Conservation (phyloP, 2,888 invertebrate genomes). For the Phortica okadai region DNA sequence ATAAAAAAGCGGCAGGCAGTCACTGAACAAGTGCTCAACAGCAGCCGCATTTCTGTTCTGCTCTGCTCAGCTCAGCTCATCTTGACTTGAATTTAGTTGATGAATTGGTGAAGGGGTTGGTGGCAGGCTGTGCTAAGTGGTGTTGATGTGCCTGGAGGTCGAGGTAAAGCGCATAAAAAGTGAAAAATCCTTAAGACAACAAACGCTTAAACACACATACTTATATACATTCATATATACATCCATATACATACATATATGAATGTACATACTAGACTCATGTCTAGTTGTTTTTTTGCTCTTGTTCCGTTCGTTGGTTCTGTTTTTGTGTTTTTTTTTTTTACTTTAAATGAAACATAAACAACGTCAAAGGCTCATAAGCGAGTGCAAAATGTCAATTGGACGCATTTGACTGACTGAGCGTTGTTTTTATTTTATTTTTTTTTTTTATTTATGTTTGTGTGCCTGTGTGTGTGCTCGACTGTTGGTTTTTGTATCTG, state of each 20-base stretch:
- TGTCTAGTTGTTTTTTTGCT: not conserved
- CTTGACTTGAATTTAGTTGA: not conserved
- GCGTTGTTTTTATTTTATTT: slow-evolving; percentile 48
- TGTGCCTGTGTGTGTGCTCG: slow-evolving; percentile 13
- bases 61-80: not conserved
- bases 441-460: slow-evolving; percentile 29
- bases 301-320: not conserved
- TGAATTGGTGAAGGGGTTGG: not conserved
- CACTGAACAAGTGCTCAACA: not conserved
- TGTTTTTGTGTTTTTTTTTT: slow-evolving; percentile 45
- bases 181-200: slow-evolving; percentile 37
- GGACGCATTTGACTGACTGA: slow-evolving; percentile 33
- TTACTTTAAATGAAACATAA: slow-evolving; percentile 58
- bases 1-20: not conserved
- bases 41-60: not conserved
- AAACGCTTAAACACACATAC: slow-evolving; percentile 41
- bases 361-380: slow-evolving; percentile 43
- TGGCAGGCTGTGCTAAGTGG: not conserved
- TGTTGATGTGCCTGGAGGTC: slow-evolving; percentile 15
- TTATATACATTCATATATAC: slow-evolving; percentile 42
- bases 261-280: slow-evolving; percentile 21
- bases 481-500: not conserved
- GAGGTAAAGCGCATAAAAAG: slow-evolving; percentile 26
- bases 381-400: slow-evolving; percentile 55
- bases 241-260: slow-evolving; percentile 46